Evolutionary conservation across 2,797 vertebrate genomes (phyloP), one percentile per base, ranked within the genome.

Genomic region (Ambastaia sidthimunki): DNA sequence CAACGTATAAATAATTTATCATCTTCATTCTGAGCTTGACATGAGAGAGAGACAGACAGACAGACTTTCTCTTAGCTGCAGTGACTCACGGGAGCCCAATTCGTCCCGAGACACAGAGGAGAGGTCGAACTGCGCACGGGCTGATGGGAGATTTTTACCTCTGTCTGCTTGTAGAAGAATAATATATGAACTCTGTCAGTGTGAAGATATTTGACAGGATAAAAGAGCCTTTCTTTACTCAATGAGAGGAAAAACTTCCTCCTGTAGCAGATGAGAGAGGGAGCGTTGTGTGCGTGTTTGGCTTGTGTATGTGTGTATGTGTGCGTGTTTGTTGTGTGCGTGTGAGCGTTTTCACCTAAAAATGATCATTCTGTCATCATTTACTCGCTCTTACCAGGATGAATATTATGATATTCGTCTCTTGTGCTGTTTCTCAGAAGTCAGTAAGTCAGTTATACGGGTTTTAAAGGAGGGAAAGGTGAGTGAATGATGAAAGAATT

Each of bases 21-120:
- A 89, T 92, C 89, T 90, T 91, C 88, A 87, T 85, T 87, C 87
- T 88, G 84, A 82, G 89, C 89, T 91, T 89, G 91, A 91, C 88
- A 90, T 83, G 57, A 86, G 88, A 88, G 76, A 62, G 54, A 23
- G 67, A 65, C 48, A 74, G 48, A 44, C 69, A 48, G 80, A 87
- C 76, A 89, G 89, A 89, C 88, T 88, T 87, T 90, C 90, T 89
- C 85, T 85, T 87, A 85, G 85, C 86, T 80, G 87, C 88, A 89
- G 74, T 37, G 73, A 75, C 54, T 19, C 54, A 44, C n/a, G 85
- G 89, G 87, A 90, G 89, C 63, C 70, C 73, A 34, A 54, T 25
- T 72, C 65, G 73, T 57, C 23, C 60, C 21, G 63, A 78, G 78
- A 68, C 60, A 41, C 67, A 59, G 74, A 23, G 34, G 34, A 34